Evolutionary conservation across 2,113 vertebrate species (phyloP).

Genomic region (Ciconia stormi): DNA sequence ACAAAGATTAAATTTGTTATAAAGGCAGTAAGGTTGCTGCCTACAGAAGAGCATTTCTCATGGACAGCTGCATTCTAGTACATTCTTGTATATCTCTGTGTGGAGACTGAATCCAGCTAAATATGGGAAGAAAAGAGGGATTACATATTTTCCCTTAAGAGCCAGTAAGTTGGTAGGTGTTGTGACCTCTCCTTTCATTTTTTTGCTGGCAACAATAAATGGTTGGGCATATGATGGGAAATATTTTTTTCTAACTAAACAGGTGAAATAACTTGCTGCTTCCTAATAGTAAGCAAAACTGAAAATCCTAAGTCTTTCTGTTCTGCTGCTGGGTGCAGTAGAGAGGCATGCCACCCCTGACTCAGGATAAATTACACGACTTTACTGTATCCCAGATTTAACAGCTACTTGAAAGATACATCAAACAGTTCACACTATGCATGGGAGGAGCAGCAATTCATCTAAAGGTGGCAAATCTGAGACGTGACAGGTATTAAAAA

Average conservation of each 20-base stretch:
- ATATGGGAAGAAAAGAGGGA: neutral
- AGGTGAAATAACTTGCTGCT: neutral
- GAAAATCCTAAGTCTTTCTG: neutral
- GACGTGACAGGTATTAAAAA: slow-evolving; percentile 36
- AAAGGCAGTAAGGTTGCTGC: neutral
- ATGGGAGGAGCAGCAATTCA: slow-evolving; percentile 43
- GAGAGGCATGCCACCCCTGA: neutral
- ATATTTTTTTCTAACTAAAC: neutral
- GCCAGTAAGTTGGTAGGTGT: neutral
- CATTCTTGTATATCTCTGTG: neutral
- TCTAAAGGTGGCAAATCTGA: slow-evolving; percentile 40
- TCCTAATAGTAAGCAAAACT: neutral
- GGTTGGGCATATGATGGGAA: neutral
- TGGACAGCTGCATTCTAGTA: neutral
- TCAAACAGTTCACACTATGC: slow-evolving; percentile 35
- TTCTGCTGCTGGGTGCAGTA: neutral
- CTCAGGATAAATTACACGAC: neutral
- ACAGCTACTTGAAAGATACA: slow-evolving; percentile 25
- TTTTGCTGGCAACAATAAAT: neutral
- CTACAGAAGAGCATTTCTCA: neutral
- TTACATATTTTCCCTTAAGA: neutral
- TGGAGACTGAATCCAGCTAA: neutral
- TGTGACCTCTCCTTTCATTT: neutral
- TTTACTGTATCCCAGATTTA: neutral
- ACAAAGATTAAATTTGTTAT: neutral